Evolutionary conservation across 1,140 invertebrate species (phyloP), one percentile per base, ranked within the genome.

Genomic region (Lasioglossum albipes): DNA sequence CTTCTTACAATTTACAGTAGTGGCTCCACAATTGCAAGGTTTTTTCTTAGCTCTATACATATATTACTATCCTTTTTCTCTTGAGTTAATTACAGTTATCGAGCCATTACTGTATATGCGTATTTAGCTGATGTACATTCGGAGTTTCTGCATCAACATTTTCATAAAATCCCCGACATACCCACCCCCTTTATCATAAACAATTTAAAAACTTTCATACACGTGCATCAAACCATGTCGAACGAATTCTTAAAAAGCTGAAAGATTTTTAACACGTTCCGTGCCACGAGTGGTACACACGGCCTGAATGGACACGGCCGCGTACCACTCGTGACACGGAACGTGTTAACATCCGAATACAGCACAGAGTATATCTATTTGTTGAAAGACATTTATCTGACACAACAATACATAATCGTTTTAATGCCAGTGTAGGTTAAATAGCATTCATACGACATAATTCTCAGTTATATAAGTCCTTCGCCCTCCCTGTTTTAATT

Each of bases 371-470:
- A 82, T 81, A 70, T 59, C 59, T n/a, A 67, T 78, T 87, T 81
- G 75, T 87, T 78, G 52, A 80, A 62, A 42, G 20, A 75, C 65
- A 74, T 49, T 61, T 86, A 64, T 78, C 65, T 81, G 66, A 71
- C 66, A 36, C 36, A 36, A 80, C 76, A 57, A 71, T 74, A 61
- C 79, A 79, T 80, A 83, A 82, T 67, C 72, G 81, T 80, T 83
- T 85, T 78, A 75, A 83, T 85, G 76, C 75, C 78, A 83, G 77
- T 75, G 61, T 79, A 73, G 36, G 36, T 75, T 66, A 81, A 68
- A 31, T 71, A 27, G 57, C 68, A 74, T 81, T 84, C 65, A 84
- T 81, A 61, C 22, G 36, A 62, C 61, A n/a, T 71, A 54, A 73
- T 45, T 72, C 6, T 65, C 16, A 62, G 13, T 66, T 66, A 61